phyloP scores from a whole-genome alignment of 2,113 vertebrate genomes.

The Cebidichthys violaceus region DNA sequence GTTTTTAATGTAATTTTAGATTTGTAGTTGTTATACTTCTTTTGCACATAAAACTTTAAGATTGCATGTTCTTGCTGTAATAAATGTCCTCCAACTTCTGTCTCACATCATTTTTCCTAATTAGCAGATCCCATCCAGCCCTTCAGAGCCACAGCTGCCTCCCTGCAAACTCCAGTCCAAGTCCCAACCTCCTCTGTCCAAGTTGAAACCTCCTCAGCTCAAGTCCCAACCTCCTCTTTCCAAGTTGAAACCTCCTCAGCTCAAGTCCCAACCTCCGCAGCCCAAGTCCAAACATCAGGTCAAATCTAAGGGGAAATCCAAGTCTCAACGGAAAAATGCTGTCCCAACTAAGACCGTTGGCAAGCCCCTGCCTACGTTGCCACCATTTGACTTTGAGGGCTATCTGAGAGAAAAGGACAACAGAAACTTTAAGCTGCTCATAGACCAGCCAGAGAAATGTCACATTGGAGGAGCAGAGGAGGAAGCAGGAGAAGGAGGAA shows the following conservation, averaged over 20 bases:
- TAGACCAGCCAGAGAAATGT: constrained; percentile 95
- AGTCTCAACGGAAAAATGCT: constrained; percentile 43
- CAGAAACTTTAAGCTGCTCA: constrained; percentile 89
- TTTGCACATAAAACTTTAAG: background rate
- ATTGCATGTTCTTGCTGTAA: background rate
- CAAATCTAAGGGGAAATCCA: constrained; percentile 65
- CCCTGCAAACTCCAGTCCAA: constrained; percentile 53
- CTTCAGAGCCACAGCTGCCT: constrained; percentile 47
- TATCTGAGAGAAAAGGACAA: constrained; percentile 93
- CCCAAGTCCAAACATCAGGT: constrained; percentile 57
- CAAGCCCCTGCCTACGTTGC: constrained; percentile 30
- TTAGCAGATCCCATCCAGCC: constrained; percentile 1
- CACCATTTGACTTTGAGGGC: constrained; percentile 89
- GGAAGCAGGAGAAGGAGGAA: background rate
- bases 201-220: constrained; percentile 54
- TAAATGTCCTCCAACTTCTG: constrained; percentile 5
- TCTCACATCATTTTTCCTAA: constrained; percentile 3
- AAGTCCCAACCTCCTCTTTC: constrained; percentile 52
- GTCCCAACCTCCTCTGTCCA: constrained; percentile 52
- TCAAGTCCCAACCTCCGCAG: constrained; percentile 50
- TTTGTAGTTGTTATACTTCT: background rate
- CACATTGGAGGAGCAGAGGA: constrained; percentile 40
- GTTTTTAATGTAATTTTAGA: background rate
- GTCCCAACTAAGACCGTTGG: constrained; percentile 46
- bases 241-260: constrained; percentile 54